Base-by-base conservation (phyloP, 1,140 invertebrate genomes). In the Globodera rostochiensis region DNA sequence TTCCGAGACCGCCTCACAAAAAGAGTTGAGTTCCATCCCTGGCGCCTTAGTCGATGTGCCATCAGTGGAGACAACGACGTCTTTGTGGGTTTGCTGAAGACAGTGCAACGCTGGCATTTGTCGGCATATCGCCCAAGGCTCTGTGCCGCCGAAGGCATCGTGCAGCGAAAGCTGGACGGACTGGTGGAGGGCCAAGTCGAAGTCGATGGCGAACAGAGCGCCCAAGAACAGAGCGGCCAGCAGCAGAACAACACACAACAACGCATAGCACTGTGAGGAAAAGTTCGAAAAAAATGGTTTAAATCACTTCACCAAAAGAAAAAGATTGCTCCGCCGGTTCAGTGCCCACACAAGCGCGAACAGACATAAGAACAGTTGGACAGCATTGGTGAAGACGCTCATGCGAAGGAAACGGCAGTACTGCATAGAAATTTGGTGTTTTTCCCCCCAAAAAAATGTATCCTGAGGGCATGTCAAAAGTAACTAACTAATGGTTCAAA, bases 291-390 rank as follows among this genome's bases (percentile, higher is more conserved):
- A 11, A 47, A 36, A 74, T 60, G n/a, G 19, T 47, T 8, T 3
- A 74, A 47, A 50, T 11, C 49, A 76, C 80, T n/a, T 25, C 6
- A 11, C 45, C 77, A 76, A 47, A 78, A 80, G 45, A 82, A 80
- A 80, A 13, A 80, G 66, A n/a, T 57, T 80, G 80, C 80, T 80
- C 4, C 80, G 71, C 11, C 80, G 71, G 25, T 80, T 80, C n/a
- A 80, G 47, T 19, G 80, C 80, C 46, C 76, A 80, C 11, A 80
- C 80, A 13, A 80, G 46, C 36, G 80, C 80, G 2, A 73, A 64
- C 50, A 80, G 49, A 69, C 80, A 80, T 9, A 80, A 53, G 13
- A 82, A 36, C n/a, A 80, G 76, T 60, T 80, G 80, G 25, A 80
- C 36, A 5, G 69, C 47, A 47, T 80, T 80, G 19, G 80, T 80